Percentiles rank a stretch among this genome's conserved stretches.
Evolutionary conservation across 2,888 invertebrate species (phyloP).

Genomic region (Drepanosiphum platanoidis): DNA sequence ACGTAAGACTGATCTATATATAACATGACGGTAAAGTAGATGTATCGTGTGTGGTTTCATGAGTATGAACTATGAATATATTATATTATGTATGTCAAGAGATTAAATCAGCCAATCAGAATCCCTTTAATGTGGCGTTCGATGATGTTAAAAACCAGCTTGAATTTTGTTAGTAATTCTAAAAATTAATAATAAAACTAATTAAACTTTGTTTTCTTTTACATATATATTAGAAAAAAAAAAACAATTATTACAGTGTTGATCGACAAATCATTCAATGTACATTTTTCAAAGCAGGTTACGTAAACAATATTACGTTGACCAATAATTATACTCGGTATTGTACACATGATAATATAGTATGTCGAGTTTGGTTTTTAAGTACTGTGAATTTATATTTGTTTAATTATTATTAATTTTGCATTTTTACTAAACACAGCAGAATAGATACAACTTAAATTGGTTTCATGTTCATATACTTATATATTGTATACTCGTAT

Average conservation of each 20-base stretch:
- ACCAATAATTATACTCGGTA: too few species aligned
- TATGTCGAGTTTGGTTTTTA: background rate
- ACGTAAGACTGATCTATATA: background rate
- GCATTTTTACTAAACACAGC: background rate
- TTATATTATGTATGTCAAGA: background rate
- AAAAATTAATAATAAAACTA: background rate
- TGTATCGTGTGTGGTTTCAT: background rate
- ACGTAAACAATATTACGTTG: too few species aligned
- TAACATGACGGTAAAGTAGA: slow-evolving; percentile 20
- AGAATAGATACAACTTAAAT: too few species aligned
- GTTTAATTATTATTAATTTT: background rate
- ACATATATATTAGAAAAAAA: too few species aligned
- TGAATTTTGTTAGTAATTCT: background rate
- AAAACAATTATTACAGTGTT: too few species aligned
- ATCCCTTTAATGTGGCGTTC: slow-evolving; percentile 12
- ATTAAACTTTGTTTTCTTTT: background rate
- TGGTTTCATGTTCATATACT: too few species aligned
- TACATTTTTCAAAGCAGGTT: too few species aligned
- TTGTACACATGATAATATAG: background rate
- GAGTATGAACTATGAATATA: background rate
- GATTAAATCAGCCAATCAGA: slow-evolving; percentile 48
- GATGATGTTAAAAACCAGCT: background rate
- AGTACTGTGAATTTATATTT: background rate
- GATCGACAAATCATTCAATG: too few species aligned
- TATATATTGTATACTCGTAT: too few species aligned